Percentiles rank a stretch among this genome's conserved stretches.
Evolutionary conservation across 1,140 invertebrate species (phyloP).

Genomic region (Linepithema humile): DNA sequence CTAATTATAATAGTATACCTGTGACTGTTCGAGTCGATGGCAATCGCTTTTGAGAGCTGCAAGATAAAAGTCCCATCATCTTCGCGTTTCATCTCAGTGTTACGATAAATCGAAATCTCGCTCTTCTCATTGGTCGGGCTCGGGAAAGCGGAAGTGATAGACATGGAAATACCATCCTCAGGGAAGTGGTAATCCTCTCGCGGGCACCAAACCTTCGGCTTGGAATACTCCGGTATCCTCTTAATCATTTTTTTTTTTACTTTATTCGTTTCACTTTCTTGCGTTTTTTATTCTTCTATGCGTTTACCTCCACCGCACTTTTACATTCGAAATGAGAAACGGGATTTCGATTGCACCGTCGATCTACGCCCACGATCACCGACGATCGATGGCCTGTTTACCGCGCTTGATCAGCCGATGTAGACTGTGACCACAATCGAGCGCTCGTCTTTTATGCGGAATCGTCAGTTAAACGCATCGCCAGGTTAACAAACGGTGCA

Average conservation of each 20-base stretch:
- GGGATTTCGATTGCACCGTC: not conserved
- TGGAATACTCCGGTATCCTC: slow-evolving; percentile 5
- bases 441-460: slow-evolving; percentile 26
- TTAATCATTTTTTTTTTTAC: slow-evolving; percentile 34
- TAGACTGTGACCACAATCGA: slow-evolving; percentile 8
- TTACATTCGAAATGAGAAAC: not conserved
- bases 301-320: not conserved
- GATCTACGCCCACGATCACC: slow-evolving; percentile 6
- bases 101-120: slow-evolving; percentile 24
- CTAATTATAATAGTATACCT: slow-evolving; percentile 66
- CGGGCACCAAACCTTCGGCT: slow-evolving; percentile 64
- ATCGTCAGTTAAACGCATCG: slow-evolving; percentile 36
- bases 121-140: not conserved
- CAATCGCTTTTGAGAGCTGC: slow-evolving; percentile 38
- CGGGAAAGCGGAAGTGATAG: slow-evolving; percentile 62
- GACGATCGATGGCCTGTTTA: not conserved
- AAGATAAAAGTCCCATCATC: slow-evolving; percentile 42
- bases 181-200: slow-evolving; percentile 57
- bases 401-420: not conserved
- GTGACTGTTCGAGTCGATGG: slow-evolving; percentile 4
- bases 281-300: not conserved
- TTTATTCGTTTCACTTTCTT: not conserved
- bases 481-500: slow-evolving; percentile 29
- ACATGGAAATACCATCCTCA: slow-evolving; percentile 71
- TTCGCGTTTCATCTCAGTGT: not conserved